Conservation (phyloP, 92 coral and sea anemone species). For the Phenganax stokvisi region DNA sequence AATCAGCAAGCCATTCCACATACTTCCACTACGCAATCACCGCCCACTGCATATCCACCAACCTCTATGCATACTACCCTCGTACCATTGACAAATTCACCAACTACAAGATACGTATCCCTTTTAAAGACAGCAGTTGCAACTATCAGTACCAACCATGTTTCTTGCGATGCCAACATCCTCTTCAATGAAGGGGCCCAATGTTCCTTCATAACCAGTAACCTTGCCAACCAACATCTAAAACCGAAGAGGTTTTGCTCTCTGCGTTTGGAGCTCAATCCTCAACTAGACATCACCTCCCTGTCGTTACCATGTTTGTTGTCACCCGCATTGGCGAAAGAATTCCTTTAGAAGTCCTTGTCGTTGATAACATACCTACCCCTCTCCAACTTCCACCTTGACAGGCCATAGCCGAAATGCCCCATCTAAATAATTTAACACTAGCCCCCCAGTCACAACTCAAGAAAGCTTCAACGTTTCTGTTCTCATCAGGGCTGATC, state of each 20-base stretch:
- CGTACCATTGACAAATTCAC: too few relatives aligned
- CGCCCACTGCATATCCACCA: too few relatives aligned
- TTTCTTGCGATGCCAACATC: constrained; percentile 39
- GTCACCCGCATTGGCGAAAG: too few relatives aligned
- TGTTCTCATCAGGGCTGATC: constrained; percentile 47
- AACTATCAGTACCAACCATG: constrained; percentile 39
- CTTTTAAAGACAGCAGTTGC: constrained; percentile 16
- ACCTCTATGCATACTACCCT: too few relatives aligned
- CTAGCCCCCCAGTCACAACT: constrained; percentile 42
- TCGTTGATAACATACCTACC: constrained; percentile 38
- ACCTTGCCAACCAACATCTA: constrained; percentile 38
- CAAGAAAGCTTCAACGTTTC: constrained; percentile 35
- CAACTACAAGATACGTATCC: not conserved
- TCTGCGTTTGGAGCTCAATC: constrained; percentile 26
- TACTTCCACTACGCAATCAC: too few relatives aligned
- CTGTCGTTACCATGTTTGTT: too few relatives aligned
- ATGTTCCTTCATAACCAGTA: constrained; percentile 49
- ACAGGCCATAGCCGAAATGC: constrained; percentile 20
- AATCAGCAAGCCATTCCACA: too few relatives aligned
- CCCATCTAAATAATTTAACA: constrained; percentile 41
- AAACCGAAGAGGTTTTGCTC: constrained; percentile 23
- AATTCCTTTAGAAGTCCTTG: too few relatives aligned
- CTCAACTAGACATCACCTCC: too few relatives aligned
- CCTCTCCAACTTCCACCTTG: constrained; percentile 35
- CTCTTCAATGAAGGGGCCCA: constrained; percentile 56